Base-by-base conservation (phyloP, 2,797 vertebrate species). In the Leptatherina wallacei region DNA sequence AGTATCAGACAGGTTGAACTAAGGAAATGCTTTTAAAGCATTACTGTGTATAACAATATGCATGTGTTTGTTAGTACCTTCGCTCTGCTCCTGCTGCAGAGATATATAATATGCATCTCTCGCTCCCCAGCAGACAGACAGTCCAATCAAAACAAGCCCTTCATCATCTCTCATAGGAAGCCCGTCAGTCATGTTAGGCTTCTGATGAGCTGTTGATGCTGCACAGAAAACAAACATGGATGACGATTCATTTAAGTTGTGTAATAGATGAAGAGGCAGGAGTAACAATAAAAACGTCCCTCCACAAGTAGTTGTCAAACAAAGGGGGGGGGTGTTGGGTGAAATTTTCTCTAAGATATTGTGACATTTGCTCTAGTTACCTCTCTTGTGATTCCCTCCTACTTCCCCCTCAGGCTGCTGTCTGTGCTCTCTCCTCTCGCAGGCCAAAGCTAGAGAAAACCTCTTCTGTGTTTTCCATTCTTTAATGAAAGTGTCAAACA, bases 31-130 rank as follows among this genome's bases (percentile, higher is more conserved):
- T 30, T 60, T 51, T 2, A 32, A 44, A 20, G 8, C 6, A 6
- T 12, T 11, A 54, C 35, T 3, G 49, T 52, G 13, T 30, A 10
- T 8, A 1, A 64, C 18, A 27, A 20, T 1, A 3, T 33, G 35
- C 5, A 1, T 49, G 20, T 5, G 20, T 33, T 16, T 55, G 22
- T 61, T 0, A 0, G 3, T 93, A 98, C 98, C 96, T 82, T 89
- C 88, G 88, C 94, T 91, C 83, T 96, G 94, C 65, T 95, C 87
- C 66, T 95, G 85, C 90, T 98, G 96, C 83, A 99, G 77, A 68
- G 96, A 99, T 73, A 99, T 36, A 71, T 97, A 99, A 88, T 96
- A 99, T 16, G 97, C 96, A 89, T 99, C 98, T 89, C 94, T 98
- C 75, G 94, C 95, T 88, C 96, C 98, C 98, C 98, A 99, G 85